These are phyloP conservation scores for Ametastegia equiseti DNA, from an alignment of 2,888 invertebrate genomes.

Conservation along the genomic window DNA sequence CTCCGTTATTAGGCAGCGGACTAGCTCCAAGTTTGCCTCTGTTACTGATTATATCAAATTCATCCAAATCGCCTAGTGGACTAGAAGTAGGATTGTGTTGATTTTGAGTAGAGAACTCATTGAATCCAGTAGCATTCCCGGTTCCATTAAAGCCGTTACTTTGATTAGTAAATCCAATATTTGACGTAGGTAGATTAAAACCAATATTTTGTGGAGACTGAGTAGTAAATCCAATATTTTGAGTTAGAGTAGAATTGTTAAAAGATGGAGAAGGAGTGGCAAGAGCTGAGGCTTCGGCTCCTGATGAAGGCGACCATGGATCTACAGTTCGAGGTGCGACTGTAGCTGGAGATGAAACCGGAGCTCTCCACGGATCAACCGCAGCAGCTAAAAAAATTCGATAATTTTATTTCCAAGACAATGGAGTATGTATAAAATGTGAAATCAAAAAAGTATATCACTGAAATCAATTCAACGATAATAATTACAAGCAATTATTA, in stretches of 20 bases:
- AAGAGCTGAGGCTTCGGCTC: constrained; percentile 57
- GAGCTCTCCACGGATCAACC: constrained; percentile 71
- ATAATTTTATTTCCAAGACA: no score
- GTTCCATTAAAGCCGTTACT: constrained; percentile 71
- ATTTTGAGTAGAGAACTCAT: constrained; percentile 65
- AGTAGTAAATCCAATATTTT: constrained; percentile 66
- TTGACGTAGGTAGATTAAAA: constrained; percentile 66
- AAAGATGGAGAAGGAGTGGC: constrained; percentile 64
- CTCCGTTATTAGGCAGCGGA: constrained; percentile 63
- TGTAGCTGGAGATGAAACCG: constrained; percentile 62
- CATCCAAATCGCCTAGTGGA: constrained; percentile 87
- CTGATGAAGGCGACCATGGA: constrained; percentile 76
- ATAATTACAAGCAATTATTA: no score
- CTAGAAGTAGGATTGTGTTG: constrained; percentile 64
- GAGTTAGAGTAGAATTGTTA: constrained; percentile 64
- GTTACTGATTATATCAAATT: constrained; percentile 92
- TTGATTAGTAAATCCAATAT: constrained; percentile 59
- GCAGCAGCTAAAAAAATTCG: constrained; percentile 70
- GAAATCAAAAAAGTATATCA: no score
- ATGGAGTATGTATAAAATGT: no score
- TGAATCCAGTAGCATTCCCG: constrained; percentile 65
- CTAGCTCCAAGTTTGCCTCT: constrained; percentile 78
- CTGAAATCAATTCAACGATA: no score
- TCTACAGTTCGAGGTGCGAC: constrained; percentile 73
- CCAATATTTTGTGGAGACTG: constrained; percentile 70